Evolutionary conservation across 2,113 vertebrate genomes (phyloP).

Genomic region (Aptenodytes forsteri): DNA sequence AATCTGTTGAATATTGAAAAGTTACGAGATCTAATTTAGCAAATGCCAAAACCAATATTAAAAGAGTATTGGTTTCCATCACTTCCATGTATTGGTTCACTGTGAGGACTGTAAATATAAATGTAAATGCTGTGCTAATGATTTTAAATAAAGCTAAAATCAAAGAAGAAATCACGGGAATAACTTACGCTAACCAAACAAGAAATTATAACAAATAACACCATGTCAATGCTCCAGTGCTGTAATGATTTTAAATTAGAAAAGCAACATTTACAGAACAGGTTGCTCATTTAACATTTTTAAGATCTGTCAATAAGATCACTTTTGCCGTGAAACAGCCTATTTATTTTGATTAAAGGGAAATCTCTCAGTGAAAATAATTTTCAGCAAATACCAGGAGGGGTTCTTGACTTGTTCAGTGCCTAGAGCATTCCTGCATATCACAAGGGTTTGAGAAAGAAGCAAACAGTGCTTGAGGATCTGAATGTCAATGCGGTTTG

Average conservation of each 20-base stretch:
- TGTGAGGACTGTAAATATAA: slow-evolving; percentile 27
- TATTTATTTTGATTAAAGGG: slow-evolving; percentile 76
- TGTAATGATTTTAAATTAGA: slow-evolving; percentile 79
- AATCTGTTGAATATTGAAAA: slow-evolving; percentile 20
- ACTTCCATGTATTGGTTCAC: neutral
- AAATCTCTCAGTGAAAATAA: slow-evolving; percentile 51
- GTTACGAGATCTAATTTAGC: neutral
- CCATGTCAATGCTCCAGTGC: slow-evolving; percentile 43
- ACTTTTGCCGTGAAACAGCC: slow-evolving; percentile 54
- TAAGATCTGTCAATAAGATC: slow-evolving; percentile 72
- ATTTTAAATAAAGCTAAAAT: slow-evolving; percentile 72
- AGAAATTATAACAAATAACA: slow-evolving; percentile 78
- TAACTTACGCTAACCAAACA: slow-evolving; percentile 65
- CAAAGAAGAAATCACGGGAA: slow-evolving; percentile 59
- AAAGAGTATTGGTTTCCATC: neutral
- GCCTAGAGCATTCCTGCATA: neutral
- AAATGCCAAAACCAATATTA: slow-evolving; percentile 15
- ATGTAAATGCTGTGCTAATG: slow-evolving; percentile 52
- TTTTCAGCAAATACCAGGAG: neutral
- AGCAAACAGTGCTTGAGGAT: neutral
- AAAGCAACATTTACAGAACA: slow-evolving; percentile 60
- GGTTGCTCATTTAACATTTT: slow-evolving; percentile 76
- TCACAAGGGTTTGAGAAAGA: neutral
- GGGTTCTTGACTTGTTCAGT: slow-evolving; percentile 28
- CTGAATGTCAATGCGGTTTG: neutral